Percentiles rank a stretch among this genome's conserved stretches.
Evolutionary conservation across 2,113 vertebrate genomes (phyloP).

Genomic region (Vombatus ursinus): DNA sequence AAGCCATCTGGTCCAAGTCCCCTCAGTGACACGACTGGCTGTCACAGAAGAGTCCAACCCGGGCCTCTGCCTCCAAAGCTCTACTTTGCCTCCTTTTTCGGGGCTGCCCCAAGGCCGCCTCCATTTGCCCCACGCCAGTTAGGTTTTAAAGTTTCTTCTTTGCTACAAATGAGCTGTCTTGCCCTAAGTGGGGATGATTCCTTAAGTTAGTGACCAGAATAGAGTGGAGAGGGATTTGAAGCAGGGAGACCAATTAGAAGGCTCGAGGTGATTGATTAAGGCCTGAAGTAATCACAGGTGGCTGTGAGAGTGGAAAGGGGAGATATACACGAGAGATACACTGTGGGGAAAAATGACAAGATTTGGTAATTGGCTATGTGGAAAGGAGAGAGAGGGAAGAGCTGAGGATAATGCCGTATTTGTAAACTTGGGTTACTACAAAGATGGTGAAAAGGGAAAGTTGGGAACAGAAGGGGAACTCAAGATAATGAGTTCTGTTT

Average conservation of each 20-base stretch:
- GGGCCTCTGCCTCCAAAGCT: no score
- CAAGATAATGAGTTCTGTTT: no score
- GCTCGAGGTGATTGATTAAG: neutral
- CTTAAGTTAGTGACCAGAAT: neutral
- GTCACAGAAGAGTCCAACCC: no score
- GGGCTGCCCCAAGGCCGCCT: neutral
- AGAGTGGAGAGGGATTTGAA: neutral
- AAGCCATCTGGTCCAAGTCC: no score
- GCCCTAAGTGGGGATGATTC: no score
- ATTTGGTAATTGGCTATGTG: no score
- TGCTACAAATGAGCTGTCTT: no score
- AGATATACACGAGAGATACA: neutral
- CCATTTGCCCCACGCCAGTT: neutral
- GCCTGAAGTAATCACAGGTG: accelerated
- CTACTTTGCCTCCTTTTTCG: neutral
- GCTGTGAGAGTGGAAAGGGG: neutral
- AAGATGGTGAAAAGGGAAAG: no score
- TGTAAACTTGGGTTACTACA: neutral
- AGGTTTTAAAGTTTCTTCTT: neutral
- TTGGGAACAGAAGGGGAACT: no score
- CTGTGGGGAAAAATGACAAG: neutral
- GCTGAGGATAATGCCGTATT: neutral
- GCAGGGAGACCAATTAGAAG: no score
- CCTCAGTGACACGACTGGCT: neutral
- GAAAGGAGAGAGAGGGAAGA: neutral